Evolutionary conservation across 2,888 invertebrate genomes (phyloP).

Genomic region (Tribolium freemani): DNA sequence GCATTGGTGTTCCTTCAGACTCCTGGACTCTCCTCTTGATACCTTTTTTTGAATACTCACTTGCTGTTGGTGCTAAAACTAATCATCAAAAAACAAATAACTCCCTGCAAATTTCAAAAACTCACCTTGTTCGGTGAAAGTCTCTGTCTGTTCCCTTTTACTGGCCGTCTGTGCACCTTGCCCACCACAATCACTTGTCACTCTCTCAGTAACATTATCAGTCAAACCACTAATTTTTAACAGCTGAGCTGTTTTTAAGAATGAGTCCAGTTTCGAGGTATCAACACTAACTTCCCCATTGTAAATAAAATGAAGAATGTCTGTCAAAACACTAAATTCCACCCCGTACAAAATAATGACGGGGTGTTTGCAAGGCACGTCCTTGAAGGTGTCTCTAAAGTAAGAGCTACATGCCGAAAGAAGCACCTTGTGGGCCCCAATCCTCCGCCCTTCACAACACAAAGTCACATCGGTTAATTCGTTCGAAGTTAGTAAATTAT

Average conservation of each 20-base stretch:
- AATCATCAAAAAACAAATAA: background rate
- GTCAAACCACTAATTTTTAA: conserved; percentile 77
- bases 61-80: background rate
- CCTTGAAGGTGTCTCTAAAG: conserved; percentile 72
- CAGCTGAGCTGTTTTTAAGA: conserved; percentile 76
- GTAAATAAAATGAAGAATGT: conserved; percentile 78
- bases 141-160: background rate
- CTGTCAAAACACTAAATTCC: conserved; percentile 74
- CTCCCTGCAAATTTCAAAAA: background rate
- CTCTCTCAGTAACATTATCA: conserved; percentile 4
- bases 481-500: conserved; percentile 77
- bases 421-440: conserved; percentile 88
- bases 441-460: conserved; percentile 87
- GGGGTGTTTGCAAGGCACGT: conserved; percentile 79
- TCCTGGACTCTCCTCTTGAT: background rate
- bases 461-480: conserved; percentile 88
- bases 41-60: background rate
- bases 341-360: conserved; percentile 79
- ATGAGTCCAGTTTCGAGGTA: conserved; percentile 74
- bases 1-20: background rate
- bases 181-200: background rate
- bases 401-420: conserved; percentile 88
- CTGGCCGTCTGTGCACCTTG: background rate
- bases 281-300: conserved; percentile 79
- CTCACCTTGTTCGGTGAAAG: background rate